Percentiles rank a stretch among this genome's conserved stretches.
Evolutionary conservation across 2,888 invertebrate genomes (phyloP).

Genomic region (Thelaira solivaga): DNA sequence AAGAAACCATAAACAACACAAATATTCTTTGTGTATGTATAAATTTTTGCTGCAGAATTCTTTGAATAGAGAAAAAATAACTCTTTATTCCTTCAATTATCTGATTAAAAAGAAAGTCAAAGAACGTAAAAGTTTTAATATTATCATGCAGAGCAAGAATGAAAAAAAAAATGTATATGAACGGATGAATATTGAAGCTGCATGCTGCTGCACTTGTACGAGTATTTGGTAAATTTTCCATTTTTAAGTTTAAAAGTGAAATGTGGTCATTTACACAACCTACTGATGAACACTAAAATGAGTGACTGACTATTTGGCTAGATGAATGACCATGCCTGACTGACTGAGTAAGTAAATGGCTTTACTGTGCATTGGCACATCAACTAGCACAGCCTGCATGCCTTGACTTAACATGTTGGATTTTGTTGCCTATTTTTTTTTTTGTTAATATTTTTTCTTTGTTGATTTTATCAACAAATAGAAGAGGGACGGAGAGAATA

Average conservation of each 20-base stretch:
- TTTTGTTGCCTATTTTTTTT: slow-evolving; percentile 11
- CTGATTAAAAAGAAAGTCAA: no score
- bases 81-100: no score
- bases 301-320: slow-evolving; percentile 11
- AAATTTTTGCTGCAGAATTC: no score
- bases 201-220: neutral
- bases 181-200: slow-evolving; percentile 27
- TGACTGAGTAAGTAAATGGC: slow-evolving; percentile 41
- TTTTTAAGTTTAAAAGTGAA: slow-evolving; percentile 42
- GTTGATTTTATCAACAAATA: slow-evolving; percentile 35
- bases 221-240: slow-evolving; percentile 12
- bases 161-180: slow-evolving; percentile 7
- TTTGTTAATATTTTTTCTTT: slow-evolving; percentile 3
- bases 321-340: neutral
- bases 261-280: slow-evolving; percentile 48
- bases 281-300: slow-evolving; percentile 40
- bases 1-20: no score
- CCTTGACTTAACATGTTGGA: slow-evolving; percentile 34
- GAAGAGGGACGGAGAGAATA: slow-evolving; percentile 13
- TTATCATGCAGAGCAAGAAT: slow-evolving; percentile 26
- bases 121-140: slow-evolving; percentile 34
- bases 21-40: no score
- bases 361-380: slow-evolving; percentile 22
- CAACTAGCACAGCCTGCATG: slow-evolving; percentile 9
- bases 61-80: no score